These are phyloP conservation scores for Phoenicopterus ruber DNA, from an alignment of 2,113 vertebrate genomes.

Conservation along the genomic window DNA sequence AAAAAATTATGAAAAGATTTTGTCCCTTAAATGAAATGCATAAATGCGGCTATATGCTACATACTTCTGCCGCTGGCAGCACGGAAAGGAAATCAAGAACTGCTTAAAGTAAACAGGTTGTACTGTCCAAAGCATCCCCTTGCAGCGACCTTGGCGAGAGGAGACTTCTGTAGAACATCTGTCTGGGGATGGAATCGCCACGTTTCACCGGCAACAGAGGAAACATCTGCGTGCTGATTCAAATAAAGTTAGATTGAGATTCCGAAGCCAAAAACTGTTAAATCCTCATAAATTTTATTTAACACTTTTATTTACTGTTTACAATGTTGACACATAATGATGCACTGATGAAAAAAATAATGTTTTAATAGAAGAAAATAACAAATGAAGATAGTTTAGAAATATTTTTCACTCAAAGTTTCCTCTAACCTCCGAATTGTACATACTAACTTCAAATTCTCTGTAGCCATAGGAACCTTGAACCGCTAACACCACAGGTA, in stretches of 20 bases:
- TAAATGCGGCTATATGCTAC: background rate
- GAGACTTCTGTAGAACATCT: background rate
- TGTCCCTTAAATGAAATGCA: background rate
- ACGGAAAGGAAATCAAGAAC: background rate
- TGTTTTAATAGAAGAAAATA: background rate
- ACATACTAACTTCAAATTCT: background rate
- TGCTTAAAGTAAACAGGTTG: background rate
- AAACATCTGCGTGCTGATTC: background rate
- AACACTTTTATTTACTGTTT: background rate
- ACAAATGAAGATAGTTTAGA: background rate
- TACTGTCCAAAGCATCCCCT: too few relatives aligned
- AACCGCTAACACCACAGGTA: background rate
- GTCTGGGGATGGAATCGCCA: background rate
- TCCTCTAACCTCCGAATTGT: background rate
- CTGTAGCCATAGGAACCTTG: background rate
- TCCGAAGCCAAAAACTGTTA: background rate
- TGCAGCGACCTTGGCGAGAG: fast-evolving
- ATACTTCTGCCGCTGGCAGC: background rate
- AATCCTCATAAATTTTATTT: background rate
- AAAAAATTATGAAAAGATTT: background rate
- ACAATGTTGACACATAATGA: fast-evolving
- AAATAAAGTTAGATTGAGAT: background rate
- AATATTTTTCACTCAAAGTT: background rate
- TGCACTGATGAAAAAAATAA: background rate
- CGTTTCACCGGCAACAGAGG: fast-evolving